Base-by-base conservation (phyloP, 2,888 invertebrate species). In the Limnephilus lunatus region DNA sequence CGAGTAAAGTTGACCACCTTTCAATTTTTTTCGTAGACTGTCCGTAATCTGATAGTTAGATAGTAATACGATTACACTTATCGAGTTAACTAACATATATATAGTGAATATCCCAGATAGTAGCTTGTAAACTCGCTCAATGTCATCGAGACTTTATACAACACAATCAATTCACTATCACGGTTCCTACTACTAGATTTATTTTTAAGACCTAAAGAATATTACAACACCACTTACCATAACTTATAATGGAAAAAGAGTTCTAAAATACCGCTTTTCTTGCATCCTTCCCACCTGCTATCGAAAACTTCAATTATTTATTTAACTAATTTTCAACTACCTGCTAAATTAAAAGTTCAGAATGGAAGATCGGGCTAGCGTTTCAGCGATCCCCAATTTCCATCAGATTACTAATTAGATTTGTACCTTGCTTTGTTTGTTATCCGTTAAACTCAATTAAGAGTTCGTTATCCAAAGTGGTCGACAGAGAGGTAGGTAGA, bases 361-460 rank as follows among this genome's bases (percentile, higher is more conserved):
- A 30, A 19, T 31, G 48, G 31, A 35, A 35, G 32, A 19, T 89
- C 80, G 80, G n/a, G 35, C 81, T 11, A 0, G 80, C 68, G 12
- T 88, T 89, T 81, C 25, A 3, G 80, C 12, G 19, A 32, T 89
- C 32, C 14, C 14, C 31, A 25, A 80, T 25, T 35, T 39, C 88
- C n/a, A 68, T 80, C 88, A 80, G 80, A 89, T 89, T 89, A 25
- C 19, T 81, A 89, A 89, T 89, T 89, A 89, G 81, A 35, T 89
- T 80, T 32, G 19, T 88, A 88, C 88, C 68, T 88, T 88, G 11
- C 88, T 25, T 89, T 89, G 25, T n/a, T 68, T 89, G 88, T n/a
- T 80, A 35, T 89, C n/a, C n/a, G 88, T 31, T 39, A 81, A 89
- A 89, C 88, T 68, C 80, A 89, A 89, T 89, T 89, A 89, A 89